These are phyloP conservation scores for Burhinus oedicnemus DNA, from an alignment of 2,113 vertebrate genomes.

Conservation along the genomic window DNA sequence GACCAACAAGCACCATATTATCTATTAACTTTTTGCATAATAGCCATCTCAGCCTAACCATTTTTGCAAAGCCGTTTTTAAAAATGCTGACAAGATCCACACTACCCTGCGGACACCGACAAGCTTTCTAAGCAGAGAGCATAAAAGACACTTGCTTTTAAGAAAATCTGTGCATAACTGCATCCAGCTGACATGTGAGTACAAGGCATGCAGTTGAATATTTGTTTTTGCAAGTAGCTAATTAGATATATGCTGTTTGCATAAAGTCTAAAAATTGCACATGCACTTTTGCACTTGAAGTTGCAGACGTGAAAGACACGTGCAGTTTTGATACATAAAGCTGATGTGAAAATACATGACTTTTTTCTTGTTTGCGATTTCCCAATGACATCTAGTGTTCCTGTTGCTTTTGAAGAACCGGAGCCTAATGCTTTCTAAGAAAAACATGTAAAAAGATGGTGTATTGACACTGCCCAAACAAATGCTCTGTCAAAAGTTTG, in stretches of 20 bases:
- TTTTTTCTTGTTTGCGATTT: neutral
- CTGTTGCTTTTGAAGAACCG: neutral
- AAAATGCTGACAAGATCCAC: neutral
- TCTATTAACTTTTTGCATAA: conserved; percentile 11
- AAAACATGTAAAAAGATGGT: neutral
- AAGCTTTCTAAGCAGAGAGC: neutral
- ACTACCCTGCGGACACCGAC: neutral
- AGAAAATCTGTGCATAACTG: neutral
- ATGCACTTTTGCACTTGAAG: conserved; percentile 22
- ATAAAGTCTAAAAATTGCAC: neutral
- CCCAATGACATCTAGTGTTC: neutral
- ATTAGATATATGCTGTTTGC: neutral
- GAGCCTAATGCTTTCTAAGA: neutral
- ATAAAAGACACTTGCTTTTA: neutral
- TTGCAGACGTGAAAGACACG: neutral
- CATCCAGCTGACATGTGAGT: neutral
- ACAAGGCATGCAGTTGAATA: neutral
- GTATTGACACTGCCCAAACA: neutral
- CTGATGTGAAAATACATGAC: neutral
- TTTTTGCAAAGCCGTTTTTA: conserved; percentile 10
- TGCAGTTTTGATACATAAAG: neutral
- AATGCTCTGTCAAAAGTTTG: neutral
- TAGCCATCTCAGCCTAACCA: neutral
- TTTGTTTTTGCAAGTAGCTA: conserved; percentile 24
- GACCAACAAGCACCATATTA: conserved; percentile 34